Percentiles rank a stretch among this genome's conserved stretches.
phyloP scores from a whole-genome alignment of 2,797 vertebrate species.

The Gouania willdenowi region DNA sequence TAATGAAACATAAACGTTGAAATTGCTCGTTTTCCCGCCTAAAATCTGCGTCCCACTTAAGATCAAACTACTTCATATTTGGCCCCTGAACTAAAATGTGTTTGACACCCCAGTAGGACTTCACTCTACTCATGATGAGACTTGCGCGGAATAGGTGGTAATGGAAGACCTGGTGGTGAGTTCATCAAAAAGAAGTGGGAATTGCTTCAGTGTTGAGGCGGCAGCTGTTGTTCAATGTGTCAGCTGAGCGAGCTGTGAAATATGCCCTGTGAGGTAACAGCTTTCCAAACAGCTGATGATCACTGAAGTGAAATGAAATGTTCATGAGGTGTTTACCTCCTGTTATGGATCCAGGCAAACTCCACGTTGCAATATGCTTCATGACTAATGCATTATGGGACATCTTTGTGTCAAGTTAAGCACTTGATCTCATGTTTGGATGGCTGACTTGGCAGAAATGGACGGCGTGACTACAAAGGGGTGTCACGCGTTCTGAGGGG shows the following conservation, averaged over 20 bases:
- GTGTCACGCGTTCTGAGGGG: not conserved
- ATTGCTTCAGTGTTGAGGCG: not conserved
- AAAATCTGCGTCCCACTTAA: too few relatives aligned
- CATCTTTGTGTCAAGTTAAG: conserved; percentile 12
- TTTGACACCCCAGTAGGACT: too few relatives aligned
- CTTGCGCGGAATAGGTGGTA: too few relatives aligned
- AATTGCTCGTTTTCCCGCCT: too few relatives aligned
- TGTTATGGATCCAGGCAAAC: conserved; percentile 25
- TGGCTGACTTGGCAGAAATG: not conserved
- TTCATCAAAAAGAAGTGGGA: too few relatives aligned
- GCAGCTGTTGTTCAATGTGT: conserved; percentile 25
- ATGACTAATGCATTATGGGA: conserved; percentile 24
- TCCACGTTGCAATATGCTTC: conserved; percentile 15
- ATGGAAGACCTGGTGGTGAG: too few relatives aligned
- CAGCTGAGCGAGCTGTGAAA: conserved; percentile 17
- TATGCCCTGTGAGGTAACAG: conserved; percentile 24
- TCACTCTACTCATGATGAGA: too few relatives aligned
- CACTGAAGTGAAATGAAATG: conserved; percentile 13
- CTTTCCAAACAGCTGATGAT: conserved; percentile 18
- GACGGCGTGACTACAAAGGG: too few relatives aligned
- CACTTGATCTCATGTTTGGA: conserved; percentile 21
- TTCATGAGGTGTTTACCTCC: conserved; percentile 38
- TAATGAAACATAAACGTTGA: too few relatives aligned
- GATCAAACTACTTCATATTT: too few relatives aligned
- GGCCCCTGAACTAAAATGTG: too few relatives aligned